Evolutionary conservation across 2,888 invertebrate genomes (phyloP).

Genomic region (Apantesis nais): DNA sequence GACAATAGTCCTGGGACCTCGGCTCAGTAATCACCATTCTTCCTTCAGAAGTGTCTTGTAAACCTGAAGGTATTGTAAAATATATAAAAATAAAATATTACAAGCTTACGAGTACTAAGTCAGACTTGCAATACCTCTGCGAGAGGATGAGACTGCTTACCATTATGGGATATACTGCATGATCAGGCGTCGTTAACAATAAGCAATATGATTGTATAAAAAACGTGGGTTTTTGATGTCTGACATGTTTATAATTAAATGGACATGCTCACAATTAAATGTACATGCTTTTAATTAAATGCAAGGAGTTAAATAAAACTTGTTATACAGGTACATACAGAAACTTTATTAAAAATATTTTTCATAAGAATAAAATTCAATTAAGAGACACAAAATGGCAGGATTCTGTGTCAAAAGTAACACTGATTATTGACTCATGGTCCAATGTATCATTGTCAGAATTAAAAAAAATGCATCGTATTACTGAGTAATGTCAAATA

Average conservation of each 20-base stretch:
- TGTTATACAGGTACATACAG: constrained; percentile 47
- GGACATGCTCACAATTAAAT: not conserved
- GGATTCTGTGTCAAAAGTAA: not conserved
- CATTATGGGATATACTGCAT: too few relatives aligned
- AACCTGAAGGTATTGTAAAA: too few relatives aligned
- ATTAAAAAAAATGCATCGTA: not conserved
- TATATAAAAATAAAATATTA: too few relatives aligned
- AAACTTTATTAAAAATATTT: constrained; percentile 48
- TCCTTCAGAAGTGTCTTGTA: too few relatives aligned
- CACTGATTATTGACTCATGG: not conserved
- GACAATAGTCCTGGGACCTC: too few relatives aligned
- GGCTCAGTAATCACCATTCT: too few relatives aligned
- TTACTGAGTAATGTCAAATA: not conserved
- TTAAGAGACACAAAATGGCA: not conserved
- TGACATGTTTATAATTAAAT: not conserved
- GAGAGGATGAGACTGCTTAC: too few relatives aligned
- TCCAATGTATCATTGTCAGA: not conserved
- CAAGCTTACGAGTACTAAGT: too few relatives aligned
- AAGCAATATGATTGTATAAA: not conserved
- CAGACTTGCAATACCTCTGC: too few relatives aligned
- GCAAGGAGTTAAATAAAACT: constrained; percentile 20
- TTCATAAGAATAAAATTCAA: constrained; percentile 9
- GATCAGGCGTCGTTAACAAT: too few relatives aligned
- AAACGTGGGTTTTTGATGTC: not conserved
- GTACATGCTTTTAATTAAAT: not conserved